A percentile compares a stretch with the other conserved stretches of the same genome.
These are phyloP conservation scores for Xanthia icteritia DNA, from an alignment of 2,888 invertebrate species.

Conservation along the genomic window DNA sequence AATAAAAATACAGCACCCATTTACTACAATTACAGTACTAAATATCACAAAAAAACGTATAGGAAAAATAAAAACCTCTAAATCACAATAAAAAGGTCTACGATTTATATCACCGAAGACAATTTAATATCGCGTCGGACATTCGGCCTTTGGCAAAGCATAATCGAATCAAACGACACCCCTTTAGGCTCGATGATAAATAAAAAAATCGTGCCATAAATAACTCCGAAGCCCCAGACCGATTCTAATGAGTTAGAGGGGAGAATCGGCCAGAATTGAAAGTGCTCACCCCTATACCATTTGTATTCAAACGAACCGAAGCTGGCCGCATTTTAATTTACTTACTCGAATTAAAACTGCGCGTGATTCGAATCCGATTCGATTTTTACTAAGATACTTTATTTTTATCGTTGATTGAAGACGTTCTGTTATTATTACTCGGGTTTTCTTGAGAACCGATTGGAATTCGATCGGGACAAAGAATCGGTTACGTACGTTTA, in stretches of 20 bases:
- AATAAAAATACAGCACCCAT: slow-evolving; percentile 46
- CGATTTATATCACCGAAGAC: slow-evolving; percentile 74
- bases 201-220: slow-evolving; percentile 80
- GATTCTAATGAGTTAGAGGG: slow-evolving; percentile 83
- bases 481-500: slow-evolving; percentile 72
- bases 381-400: slow-evolving; percentile 83
- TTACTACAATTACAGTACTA: slow-evolving; percentile 33
- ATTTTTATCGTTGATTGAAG: slow-evolving; percentile 89
- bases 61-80: slow-evolving; percentile 62
- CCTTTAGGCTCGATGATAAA: slow-evolving; percentile 79
- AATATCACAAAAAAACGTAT: slow-evolving; percentile 48
- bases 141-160: slow-evolving; percentile 69
- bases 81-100: slow-evolving; percentile 70
- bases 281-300: slow-evolving; percentile 85
- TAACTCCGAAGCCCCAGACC: slow-evolving; percentile 77
- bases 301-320: slow-evolving; percentile 86
- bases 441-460: slow-evolving; percentile 69
- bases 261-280: slow-evolving; percentile 79
- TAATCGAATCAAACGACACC: slow-evolving; percentile 80
- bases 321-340: slow-evolving; percentile 90
- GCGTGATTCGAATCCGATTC: slow-evolving; percentile 88
- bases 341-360: slow-evolving; percentile 89
- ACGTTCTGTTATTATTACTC: slow-evolving; percentile 78
- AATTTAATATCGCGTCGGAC: slow-evolving; percentile 73
- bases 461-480: slow-evolving; percentile 70